These are phyloP conservation scores for Rutpela maculata DNA, from an alignment of 2,888 invertebrate species.

Conservation along the genomic window DNA sequence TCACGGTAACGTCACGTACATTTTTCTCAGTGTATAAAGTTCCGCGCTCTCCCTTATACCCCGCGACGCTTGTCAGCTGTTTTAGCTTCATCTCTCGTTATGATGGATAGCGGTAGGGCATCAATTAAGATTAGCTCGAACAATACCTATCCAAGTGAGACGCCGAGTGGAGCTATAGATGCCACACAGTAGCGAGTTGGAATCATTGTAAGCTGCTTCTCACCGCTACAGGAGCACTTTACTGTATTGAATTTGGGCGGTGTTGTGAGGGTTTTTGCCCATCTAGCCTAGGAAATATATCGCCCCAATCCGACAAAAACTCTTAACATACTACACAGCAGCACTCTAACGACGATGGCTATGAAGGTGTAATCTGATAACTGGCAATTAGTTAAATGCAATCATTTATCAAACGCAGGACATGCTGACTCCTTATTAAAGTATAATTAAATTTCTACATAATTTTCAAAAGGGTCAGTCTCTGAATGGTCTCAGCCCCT, in stretches of 20 bases:
- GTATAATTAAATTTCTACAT: slow-evolving; percentile 72
- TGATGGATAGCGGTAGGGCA: slow-evolving; percentile 74
- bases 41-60: slow-evolving; percentile 42
- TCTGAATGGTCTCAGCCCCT: slow-evolving; percentile 55
- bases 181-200: slow-evolving; percentile 47
- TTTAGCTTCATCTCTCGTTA: slow-evolving; percentile 70
- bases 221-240: slow-evolving; percentile 70
- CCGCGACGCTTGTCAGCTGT: slow-evolving; percentile 67
- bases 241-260: slow-evolving; percentile 74
- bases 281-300: slow-evolving; percentile 63
- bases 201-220: slow-evolving; percentile 62
- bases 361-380: slow-evolving; percentile 72
- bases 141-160: slow-evolving; percentile 71
- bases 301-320: slow-evolving; percentile 58
- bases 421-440: slow-evolving; percentile 69
- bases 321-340: slow-evolving; percentile 54
- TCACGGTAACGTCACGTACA: background rate
- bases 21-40: slow-evolving; percentile 42
- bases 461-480: slow-evolving; percentile 70
- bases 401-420: slow-evolving; percentile 71
- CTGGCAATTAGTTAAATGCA: slow-evolving; percentile 74
- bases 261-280: slow-evolving; percentile 69
- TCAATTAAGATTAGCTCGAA: slow-evolving; percentile 74
- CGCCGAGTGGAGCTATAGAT: slow-evolving; percentile 52
- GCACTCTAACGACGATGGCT: slow-evolving; percentile 52